Percentiles rank a stretch among this genome's conserved stretches.
Conservation (phyloP, 2,797 vertebrate species). For the Sebastes steindachneri region DNA sequence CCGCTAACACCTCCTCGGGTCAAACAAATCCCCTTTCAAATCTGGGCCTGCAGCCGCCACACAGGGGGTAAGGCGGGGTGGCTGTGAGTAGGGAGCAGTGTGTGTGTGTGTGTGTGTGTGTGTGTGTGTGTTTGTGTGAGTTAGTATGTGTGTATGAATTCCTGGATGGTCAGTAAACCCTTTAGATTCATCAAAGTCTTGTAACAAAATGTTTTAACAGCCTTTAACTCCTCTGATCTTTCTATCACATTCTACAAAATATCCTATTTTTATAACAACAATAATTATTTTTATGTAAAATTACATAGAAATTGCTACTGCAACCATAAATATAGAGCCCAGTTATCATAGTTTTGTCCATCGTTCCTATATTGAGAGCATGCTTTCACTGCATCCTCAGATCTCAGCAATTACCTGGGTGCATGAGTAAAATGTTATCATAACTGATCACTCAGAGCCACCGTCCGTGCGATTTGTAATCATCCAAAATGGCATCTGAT, state of each 20-base stretch:
- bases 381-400: neutral
- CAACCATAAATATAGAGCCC: neutral
- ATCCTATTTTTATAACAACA: neutral
- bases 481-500: too few relatives aligned
- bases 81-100: neutral
- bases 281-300: neutral
- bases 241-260: neutral
- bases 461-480: too few relatives aligned
- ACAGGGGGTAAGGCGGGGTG: slow-evolving; percentile 63
- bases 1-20: slow-evolving; percentile 62
- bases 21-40: slow-evolving; percentile 86
- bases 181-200: neutral
- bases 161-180: slow-evolving; percentile 21
- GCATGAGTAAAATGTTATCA: neutral
- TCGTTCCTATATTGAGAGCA: rapidly evolving
- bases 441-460: too few relatives aligned
- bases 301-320: rapidly evolving
- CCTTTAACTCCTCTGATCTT: neutral
- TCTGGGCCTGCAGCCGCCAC: slow-evolving; percentile 80
- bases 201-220: neutral
- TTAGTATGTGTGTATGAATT: slow-evolving; percentile 23
- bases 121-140: slow-evolving; percentile 6
- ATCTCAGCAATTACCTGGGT: neutral
- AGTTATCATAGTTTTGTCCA: neutral
- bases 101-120: neutral